phyloP scores from a whole-genome alignment of 2,113 vertebrate genomes.

The Gymnobelideus leadbeateri region DNA sequence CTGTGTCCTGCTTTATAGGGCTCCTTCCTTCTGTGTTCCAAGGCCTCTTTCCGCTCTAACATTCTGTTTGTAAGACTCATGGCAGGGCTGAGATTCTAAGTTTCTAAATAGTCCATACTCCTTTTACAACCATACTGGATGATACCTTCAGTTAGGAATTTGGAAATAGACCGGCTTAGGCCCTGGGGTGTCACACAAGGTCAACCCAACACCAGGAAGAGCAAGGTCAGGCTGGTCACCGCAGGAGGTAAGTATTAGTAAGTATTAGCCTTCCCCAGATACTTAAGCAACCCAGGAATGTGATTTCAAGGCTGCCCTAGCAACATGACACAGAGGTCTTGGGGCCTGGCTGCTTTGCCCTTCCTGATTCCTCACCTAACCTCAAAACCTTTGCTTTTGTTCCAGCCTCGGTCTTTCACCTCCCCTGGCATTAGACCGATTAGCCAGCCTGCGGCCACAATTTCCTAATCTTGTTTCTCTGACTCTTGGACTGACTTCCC shows the following conservation, averaged over 20 bases:
- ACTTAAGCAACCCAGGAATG: conserved; percentile 59
- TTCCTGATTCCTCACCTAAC: conserved; percentile 6
- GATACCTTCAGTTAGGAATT: neutral
- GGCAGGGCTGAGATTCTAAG: neutral
- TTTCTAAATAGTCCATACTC: neutral
- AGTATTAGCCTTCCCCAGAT: conserved; percentile 34
- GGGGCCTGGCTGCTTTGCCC: conserved; percentile 8
- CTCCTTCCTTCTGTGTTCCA: neutral
- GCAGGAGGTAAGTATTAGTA: conserved; percentile 11
- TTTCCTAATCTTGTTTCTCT: neutral
- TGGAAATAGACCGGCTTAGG: conserved; percentile 36
- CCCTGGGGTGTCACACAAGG: conserved; percentile 40
- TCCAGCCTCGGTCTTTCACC: neutral
- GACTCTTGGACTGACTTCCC: neutral
- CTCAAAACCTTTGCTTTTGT: conserved; percentile 20
- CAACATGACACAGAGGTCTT: neutral
- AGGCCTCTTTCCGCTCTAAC: neutral
- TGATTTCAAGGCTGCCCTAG: conserved; percentile 38
- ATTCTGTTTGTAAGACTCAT: neutral
- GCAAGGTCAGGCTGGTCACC: neutral
- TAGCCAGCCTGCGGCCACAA: neutral
- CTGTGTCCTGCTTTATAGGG: neutral
- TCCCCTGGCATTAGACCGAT: neutral
- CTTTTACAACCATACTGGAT: conserved; percentile 23
- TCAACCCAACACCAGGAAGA: conserved; percentile 30